A percentile compares a stretch with the other conserved stretches of the same genome.
Evolutionary conservation across 1,140 invertebrate species (phyloP).

Genomic region (Ectropis grisescens): DNA sequence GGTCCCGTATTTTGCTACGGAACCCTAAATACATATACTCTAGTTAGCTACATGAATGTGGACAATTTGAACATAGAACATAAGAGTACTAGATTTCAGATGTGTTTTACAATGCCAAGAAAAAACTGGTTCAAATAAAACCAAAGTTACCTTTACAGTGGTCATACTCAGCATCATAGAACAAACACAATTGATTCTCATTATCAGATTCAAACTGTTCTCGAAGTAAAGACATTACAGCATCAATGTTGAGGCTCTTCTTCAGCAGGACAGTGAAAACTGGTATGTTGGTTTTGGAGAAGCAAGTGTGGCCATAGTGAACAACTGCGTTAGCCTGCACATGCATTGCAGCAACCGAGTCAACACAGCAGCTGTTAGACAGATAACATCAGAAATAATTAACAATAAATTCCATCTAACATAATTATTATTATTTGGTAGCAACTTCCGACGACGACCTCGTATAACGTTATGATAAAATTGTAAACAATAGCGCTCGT

Average conservation of each 20-base stretch:
- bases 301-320: conserved; percentile 92
- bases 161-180: conserved; percentile 82
- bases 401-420: no score
- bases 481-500: no score
- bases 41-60: no score
- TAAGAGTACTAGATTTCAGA: no score
- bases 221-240: conserved; percentile 32
- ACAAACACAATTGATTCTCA: conserved; percentile 72
- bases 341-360: conserved; percentile 92
- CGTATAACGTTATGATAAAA: no score
- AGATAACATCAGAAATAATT: conserved; percentile 3
- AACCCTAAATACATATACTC: no score
- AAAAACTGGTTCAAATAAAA: no score
- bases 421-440: no score
- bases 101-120: no score
- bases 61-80: no score
- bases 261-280: conserved; percentile 81
- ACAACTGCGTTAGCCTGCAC: conserved; percentile 86
- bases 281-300: conserved; percentile 81
- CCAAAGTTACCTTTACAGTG: conserved; percentile 74
- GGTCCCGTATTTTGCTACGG: no score
- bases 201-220: conserved; percentile 29
- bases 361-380: conserved; percentile 90
- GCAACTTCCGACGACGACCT: no score
- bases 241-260: conserved; percentile 63